phyloP scores from a whole-genome alignment of 2,888 invertebrate genomes.

The Homarus gammarus region DNA sequence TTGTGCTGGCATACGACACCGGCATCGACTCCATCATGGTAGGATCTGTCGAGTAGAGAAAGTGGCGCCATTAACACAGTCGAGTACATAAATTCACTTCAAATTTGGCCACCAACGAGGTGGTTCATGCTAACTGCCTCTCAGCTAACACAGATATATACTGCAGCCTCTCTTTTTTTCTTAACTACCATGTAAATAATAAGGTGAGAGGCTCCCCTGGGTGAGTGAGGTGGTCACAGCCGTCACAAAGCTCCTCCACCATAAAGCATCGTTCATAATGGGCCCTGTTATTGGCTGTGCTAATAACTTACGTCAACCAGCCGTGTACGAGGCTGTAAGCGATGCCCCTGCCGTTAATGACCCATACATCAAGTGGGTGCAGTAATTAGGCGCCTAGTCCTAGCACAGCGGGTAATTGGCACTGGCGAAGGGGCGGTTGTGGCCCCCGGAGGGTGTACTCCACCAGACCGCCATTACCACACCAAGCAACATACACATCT shows the following conservation, averaged over 20 bases:
- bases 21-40: conserved; percentile 73
- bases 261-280: background rate
- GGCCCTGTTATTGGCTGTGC: conserved; percentile 10
- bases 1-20: conserved; percentile 68
- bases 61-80: conserved; percentile 8
- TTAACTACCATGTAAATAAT: background rate
- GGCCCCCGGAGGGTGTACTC: conserved; percentile 34
- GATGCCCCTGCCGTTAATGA: conserved; percentile 44
- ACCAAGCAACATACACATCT: conserved; percentile 39
- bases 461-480: conserved; percentile 48
- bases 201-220: background rate
- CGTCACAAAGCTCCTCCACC: conserved; percentile 5
- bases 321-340: conserved; percentile 22
- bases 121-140: background rate
- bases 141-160: background rate
- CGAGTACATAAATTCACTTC: too few relatives aligned
- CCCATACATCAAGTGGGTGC: conserved; percentile 60
- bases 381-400: conserved; percentile 60
- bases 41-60: conserved; percentile 58
- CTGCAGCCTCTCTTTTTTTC: background rate
- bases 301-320: conserved; percentile 37
- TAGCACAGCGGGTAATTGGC: conserved; percentile 47
- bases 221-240: background rate
- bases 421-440: conserved; percentile 30
- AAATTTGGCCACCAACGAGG: background rate